Evolutionary conservation across 2,113 vertebrate genomes (phyloP).

Genomic region (Pangasianodon gigas): DNA sequence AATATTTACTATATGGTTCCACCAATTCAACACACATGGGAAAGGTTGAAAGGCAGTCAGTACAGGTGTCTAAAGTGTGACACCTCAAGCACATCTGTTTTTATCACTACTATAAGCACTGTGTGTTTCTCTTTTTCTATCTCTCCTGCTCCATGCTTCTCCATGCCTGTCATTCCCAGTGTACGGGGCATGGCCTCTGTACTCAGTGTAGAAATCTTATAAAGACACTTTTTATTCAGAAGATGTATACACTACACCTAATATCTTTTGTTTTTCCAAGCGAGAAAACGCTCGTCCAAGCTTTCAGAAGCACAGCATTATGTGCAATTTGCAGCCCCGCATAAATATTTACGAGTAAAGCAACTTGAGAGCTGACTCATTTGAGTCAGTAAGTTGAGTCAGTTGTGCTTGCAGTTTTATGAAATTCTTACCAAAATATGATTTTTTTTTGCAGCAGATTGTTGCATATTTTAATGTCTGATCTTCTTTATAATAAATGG

Average conservation of each 20-base stretch:
- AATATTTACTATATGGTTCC: not conserved
- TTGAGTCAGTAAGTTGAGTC: not conserved
- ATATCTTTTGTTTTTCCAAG: not conserved
- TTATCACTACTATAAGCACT: not conserved
- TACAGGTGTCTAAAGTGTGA: not conserved
- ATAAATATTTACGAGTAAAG: not conserved
- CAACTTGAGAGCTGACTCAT: not conserved
- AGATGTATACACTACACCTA: not conserved
- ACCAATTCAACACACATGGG: not conserved
- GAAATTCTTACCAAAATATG: not conserved
- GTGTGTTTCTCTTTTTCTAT: not conserved
- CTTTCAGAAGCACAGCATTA: not conserved
- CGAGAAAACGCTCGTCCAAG: not conserved
- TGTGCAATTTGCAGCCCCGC: not conserved
- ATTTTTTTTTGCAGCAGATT: not conserved
- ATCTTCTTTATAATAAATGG: not conserved
- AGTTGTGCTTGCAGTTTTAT: slow-evolving; percentile 6
- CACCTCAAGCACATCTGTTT: not conserved
- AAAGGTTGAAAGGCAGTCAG: not conserved
- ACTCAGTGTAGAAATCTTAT: not conserved
- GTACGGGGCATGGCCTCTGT: not conserved
- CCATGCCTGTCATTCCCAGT: too few relatives aligned
- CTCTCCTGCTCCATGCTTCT: not conserved
- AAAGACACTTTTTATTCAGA: not conserved
- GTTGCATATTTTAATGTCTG: not conserved